Conservation (phyloP, 2,113 vertebrate genomes). For the Scartelaos histophorus region DNA sequence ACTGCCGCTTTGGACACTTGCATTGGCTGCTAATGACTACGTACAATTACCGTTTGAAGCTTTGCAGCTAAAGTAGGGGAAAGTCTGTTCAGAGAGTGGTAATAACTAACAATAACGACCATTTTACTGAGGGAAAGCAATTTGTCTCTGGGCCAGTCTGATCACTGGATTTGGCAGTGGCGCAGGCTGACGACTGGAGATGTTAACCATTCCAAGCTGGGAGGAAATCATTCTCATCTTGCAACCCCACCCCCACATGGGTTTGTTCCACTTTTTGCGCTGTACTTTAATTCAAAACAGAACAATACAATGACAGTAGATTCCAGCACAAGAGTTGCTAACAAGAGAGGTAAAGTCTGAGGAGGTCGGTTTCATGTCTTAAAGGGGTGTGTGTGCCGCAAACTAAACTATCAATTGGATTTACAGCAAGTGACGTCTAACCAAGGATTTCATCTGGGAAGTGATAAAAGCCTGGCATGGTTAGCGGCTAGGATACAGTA, state of each 20-base stretch:
- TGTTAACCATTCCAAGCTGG: conserved; percentile 39
- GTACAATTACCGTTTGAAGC: conserved; percentile 32
- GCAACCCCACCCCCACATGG: conserved; percentile 49
- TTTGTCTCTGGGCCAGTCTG: conserved; percentile 43
- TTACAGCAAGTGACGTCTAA: conserved; percentile 8
- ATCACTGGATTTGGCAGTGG: conserved; percentile 42
- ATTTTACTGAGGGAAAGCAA: conserved; percentile 33
- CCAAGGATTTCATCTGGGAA: background rate
- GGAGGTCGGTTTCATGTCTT: conserved; percentile 8
- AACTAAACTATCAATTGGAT: background rate
- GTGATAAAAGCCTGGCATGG: background rate
- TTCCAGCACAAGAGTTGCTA: conserved; percentile 11
- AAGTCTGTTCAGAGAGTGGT: conserved; percentile 18
- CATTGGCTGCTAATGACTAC: conserved; percentile 11
- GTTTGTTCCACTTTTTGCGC: conserved; percentile 55
- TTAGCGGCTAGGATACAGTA: background rate
- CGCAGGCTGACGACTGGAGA: conserved; percentile 18
- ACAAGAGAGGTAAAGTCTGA: conserved; percentile 7
- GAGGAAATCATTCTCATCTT: conserved; percentile 54
- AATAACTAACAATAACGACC: conserved; percentile 26
- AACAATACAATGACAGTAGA: conserved; percentile 55
- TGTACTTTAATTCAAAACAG: conserved; percentile 60
- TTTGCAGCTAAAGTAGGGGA: background rate
- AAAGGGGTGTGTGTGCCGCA: conserved; percentile 27
- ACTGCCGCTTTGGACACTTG: conserved; percentile 9